Conservation (phyloP, 1,140 invertebrate genomes). For the Solen grandis region DNA sequence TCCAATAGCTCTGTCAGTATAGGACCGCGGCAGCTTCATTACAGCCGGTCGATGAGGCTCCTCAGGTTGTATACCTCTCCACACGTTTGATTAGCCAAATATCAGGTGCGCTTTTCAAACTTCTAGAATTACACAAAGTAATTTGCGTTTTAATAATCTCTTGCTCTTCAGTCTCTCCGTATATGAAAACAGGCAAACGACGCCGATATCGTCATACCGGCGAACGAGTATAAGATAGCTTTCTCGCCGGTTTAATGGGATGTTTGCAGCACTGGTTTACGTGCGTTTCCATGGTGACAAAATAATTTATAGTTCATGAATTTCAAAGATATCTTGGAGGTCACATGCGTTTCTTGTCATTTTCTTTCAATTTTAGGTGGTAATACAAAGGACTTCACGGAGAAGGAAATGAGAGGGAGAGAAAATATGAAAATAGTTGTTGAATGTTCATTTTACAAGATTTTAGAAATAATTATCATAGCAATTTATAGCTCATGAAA, state of each 20-base stretch:
- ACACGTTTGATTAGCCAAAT: constrained; percentile 16
- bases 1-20: no score
- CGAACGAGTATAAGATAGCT: neutral
- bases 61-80: no score
- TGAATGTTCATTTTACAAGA: neutral
- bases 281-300: neutral
- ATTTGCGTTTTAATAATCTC: constrained; percentile 58
- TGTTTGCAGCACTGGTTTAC: neutral
- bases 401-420: neutral
- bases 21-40: no score
- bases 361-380: neutral
- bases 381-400: neutral
- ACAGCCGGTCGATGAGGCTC: no score
- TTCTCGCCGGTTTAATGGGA: neutral
- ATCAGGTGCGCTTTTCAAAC: constrained; percentile 39
- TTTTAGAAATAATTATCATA: neutral
- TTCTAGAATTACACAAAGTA: constrained; percentile 43
- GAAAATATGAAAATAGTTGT: neutral
- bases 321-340: neutral
- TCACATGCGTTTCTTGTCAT: neutral
- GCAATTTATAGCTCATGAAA: neutral
- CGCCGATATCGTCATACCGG: neutral
- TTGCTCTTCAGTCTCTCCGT: neutral
- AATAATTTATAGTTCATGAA: neutral
- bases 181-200: neutral